Percentiles rank a stretch among this genome's conserved stretches.
Evolutionary conservation across 2,888 invertebrate genomes (phyloP).

Genomic region (Pomacea canaliculata): DNA sequence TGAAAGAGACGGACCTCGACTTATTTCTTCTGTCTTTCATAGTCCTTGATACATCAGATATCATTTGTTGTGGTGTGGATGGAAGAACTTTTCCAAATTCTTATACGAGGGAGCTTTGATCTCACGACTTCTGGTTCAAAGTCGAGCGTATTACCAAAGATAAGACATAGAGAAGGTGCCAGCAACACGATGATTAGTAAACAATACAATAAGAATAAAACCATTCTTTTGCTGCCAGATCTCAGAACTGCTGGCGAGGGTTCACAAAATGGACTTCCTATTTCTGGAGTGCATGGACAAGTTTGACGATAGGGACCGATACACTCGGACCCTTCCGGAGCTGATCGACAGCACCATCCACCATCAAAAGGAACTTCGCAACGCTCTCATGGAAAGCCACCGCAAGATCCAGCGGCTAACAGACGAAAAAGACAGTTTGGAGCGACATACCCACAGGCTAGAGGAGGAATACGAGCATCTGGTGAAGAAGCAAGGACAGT

Average conservation of each 20-base stretch:
- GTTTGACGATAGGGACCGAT: slow-evolving; percentile 34
- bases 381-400: slow-evolving; percentile 12
- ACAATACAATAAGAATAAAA: no score
- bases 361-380: slow-evolving; percentile 16
- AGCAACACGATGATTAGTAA: no score
- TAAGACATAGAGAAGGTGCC: no score
- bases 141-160: no score
- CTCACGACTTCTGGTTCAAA: no score
- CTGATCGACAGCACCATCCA: slow-evolving; percentile 25
- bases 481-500: slow-evolving; percentile 6
- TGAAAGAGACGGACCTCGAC: no score
- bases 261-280: slow-evolving; percentile 28
- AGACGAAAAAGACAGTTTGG: slow-evolving; percentile 23
- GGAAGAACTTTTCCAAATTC: no score
- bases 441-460: slow-evolving; percentile 3
- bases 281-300: slow-evolving; percentile 31
- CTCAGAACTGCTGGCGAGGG: slow-evolving; percentile 17
- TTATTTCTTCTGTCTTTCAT: no score
- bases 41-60: no score
- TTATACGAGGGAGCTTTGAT: no score
- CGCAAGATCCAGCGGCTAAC: slow-evolving; percentile 21
- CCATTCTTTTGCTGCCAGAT: background rate
- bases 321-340: slow-evolving; percentile 25
- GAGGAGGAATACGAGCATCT: slow-evolving; percentile 18
- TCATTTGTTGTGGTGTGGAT: no score